Percentiles rank a stretch among this genome's conserved stretches.
These are phyloP conservation scores for Caenorhabditis uteleia DNA, from an alignment of 2,888 invertebrate genomes.

Conservation along the genomic window DNA sequence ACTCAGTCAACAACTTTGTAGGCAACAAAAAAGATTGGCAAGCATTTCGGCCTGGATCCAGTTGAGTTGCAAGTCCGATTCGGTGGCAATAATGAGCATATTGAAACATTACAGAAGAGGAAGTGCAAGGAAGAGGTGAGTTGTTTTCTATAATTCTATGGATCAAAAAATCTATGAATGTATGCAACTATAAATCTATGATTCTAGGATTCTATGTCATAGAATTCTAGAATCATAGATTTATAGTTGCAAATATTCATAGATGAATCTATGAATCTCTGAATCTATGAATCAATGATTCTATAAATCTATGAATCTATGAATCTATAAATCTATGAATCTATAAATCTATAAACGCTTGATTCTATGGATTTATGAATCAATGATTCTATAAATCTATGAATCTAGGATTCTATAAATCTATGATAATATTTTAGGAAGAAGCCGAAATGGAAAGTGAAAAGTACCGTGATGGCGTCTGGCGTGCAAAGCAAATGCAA, in stretches of 20 bases:
- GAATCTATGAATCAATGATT: no score
- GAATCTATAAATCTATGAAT: no score
- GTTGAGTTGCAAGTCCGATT: slow-evolving; percentile 59
- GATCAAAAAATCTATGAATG: no score
- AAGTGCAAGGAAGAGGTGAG: slow-evolving; percentile 51
- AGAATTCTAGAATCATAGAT: no score
- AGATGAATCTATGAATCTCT: neutral
- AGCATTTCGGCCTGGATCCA: slow-evolving; percentile 57
- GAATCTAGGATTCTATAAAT: no score
- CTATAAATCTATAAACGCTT: no score
- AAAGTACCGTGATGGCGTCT: slow-evolving; percentile 46
- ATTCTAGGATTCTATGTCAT: no score
- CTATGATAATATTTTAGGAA: slow-evolving; percentile 31
- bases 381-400: no score
- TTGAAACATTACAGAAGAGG: slow-evolving; percentile 50
- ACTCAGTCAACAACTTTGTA: no score
- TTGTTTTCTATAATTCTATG: neutral
- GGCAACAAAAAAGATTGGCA: slow-evolving; percentile 64
- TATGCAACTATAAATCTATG: no score
- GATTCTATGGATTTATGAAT: no score
- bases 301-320: no score
- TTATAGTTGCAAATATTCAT: neutral
- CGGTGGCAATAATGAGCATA: slow-evolving; percentile 49
- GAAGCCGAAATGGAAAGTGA: slow-evolving; percentile 43
- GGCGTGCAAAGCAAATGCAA: slow-evolving; percentile 45